Base-by-base conservation (phyloP, 1,140 invertebrate genomes). In the Ganaspis sp. region DNA sequence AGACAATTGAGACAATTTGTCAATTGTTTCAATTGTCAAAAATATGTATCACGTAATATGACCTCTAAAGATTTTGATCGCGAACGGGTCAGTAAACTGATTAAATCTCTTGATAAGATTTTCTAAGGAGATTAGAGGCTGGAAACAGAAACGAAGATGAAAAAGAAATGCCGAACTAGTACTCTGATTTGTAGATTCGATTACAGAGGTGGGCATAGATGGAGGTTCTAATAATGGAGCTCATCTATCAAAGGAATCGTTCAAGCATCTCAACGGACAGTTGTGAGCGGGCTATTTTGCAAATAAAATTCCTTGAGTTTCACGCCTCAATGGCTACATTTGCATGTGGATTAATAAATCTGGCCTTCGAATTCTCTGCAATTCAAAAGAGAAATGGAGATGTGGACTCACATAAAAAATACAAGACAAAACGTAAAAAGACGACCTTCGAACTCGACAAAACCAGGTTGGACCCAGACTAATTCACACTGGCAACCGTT, bases 401-500 rank as follows among this genome's bases (percentile, higher is more conserved):
- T 26, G 58, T 29, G 26, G 21, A 64, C 23, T 34, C 26, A 29
- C 4, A 19, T 58, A 58, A 26, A 19, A 54, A 54, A 23, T 11
- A 23, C 9, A 54, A 54, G 23, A 17, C 2, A 19, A 54, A 17
- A 23, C 0, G 53, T 19, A 54, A 23, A 11, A 26, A 64, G 23
- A 29, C 4, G 58, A 64, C 58, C 58, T 64, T 64, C 58, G 58
- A 64, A 64, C 58, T 64, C 15, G 12, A 29, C 26, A 64, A 34
- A 29, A 64, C 58, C 58, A 64, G 23, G 58, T 64, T 64, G 23
- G 58, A 64, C 58, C 58, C 58, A 64, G 6, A 29, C 58, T 64
- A 64, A 64, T 64, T 64, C 58, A 64, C 58, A 64, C 58, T 11
- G 23, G 58, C 58, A 64, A 64, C 58, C 26, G 74, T 70, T 73